Conservation (phyloP, 1,140 invertebrate genomes). For the Paraescarpia echinospica region DNA sequence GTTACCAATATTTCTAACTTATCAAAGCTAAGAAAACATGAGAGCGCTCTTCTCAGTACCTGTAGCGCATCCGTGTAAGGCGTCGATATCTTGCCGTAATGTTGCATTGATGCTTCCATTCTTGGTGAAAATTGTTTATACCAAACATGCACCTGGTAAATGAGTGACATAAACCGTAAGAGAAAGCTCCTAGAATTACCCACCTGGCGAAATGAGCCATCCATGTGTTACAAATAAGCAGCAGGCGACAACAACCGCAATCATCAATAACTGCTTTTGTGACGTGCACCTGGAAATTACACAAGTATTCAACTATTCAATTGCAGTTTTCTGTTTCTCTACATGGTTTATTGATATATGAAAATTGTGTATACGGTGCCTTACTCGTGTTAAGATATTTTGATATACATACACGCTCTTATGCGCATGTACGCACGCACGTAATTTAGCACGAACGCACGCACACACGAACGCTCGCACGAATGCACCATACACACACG, state of each 20-base stretch:
- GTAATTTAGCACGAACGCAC: too few species aligned
- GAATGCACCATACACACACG: too few species aligned
- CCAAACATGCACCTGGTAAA: background rate
- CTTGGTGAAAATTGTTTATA: background rate
- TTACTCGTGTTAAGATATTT: background rate
- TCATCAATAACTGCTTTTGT: background rate
- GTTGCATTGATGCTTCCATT: background rate
- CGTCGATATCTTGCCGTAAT: too few species aligned
- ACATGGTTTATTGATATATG: background rate
- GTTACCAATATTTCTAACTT: too few species aligned
- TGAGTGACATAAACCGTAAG: background rate
- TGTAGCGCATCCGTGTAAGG: too few species aligned
- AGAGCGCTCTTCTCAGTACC: too few species aligned
- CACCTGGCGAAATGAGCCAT: background rate
- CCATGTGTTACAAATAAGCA: background rate
- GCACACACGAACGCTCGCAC: too few species aligned
- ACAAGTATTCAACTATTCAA: background rate
- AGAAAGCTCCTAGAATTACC: background rate
- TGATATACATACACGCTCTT: background rate
- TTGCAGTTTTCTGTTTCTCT: background rate
- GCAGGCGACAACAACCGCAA: background rate
- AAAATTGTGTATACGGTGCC: background rate
- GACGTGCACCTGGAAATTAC: background rate
- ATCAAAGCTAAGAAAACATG: too few species aligned
- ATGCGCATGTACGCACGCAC: too few species aligned